Base-by-base conservation (phyloP, 1,140 invertebrate genomes). In the Adelges cooleyi region DNA sequence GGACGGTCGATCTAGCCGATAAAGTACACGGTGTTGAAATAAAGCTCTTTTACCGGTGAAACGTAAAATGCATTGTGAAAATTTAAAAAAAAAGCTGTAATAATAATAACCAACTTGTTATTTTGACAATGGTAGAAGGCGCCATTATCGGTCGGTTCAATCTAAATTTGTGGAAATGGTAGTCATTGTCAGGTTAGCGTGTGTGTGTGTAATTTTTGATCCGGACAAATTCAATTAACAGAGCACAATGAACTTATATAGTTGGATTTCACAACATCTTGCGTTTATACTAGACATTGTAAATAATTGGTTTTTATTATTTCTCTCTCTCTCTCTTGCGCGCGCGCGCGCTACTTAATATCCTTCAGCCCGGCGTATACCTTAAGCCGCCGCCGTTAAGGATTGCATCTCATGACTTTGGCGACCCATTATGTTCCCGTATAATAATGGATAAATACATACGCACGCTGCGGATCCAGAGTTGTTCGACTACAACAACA, bases 231-330 rank as follows among this genome's bases (percentile, higher is more conserved):
- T 38, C 52, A 54, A 59, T 29, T 59, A 59, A 44, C 40, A 25
- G 13, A 23, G 23, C 38, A 59, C 54, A 59, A 59, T 59, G 54
- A 59, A 59, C 23, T n/a, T 27, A 18, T 18, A n/a, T n/a, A 22
- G 15, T 40, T 38, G n/a, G 44, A 59, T 59, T 59, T 42, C 54
- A 59, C 40, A 44, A 59, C 54, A 20, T 13, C n/a, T 17, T 11
- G 23, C n/a, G 38, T 25, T 9, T 25, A 33, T 27, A 52, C 18
- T 25, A 27, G 15, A 51, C 18, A 33, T 17, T 33, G 17, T 33
- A 33, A 18, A 17, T 52, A 59, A 59, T 59, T 59, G 40, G 20
- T 59, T 59, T 56, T 59, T 59, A 54, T 54, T 27, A 11, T 56
- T 25, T n/a, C 17, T 42, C 25, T 36, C n/a, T 54, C 17, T 20